Evolutionary conservation across 2,888 invertebrate species (phyloP), one percentile per base, ranked within the genome.

Genomic region (Rhingia rostrata): DNA sequence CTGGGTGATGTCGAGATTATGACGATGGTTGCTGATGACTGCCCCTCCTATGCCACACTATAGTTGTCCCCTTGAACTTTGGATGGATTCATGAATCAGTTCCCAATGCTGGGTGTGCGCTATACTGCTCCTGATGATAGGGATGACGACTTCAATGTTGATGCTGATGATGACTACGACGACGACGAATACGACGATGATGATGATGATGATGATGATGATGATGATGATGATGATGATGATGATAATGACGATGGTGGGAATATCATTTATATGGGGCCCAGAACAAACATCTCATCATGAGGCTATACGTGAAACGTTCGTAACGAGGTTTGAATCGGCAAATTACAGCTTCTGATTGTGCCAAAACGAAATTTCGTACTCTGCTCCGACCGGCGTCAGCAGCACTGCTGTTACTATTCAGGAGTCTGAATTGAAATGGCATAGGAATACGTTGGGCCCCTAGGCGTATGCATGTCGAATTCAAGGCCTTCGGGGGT

Each of bases 251-350:
- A 70, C 83, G 85, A 69, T 73, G 85, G 81, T 85, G 81, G 82
- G 77, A 86, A 86, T 86, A 86, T 81, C 81, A 81, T 81, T 81
- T 86, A 82, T 82, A 73, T 82, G 77, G 75, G 79, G 51, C 81
- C 54, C 79, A 84, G 86, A 87, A 87, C 86, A 87, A 87, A 86
- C 81, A 86, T 86, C 86, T 87, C 87, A 87, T 87, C 86, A 87
- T 87, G 87, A 87, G 81, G 77, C 80, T 72, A 64, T 86, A 87
- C 86, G 87, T 88, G 88, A 88, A 88, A 88, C 86, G 87, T 84
- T 87, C 87, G 87, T 88, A 88, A 88, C 87, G 88, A 88, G 87
- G 86, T 88, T 87, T 88, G 88, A 88, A 88, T 88, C 88, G 87
- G 83, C 87, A 88, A 88, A 88, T 88, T 88, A 88, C 86, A 87